Base-by-base conservation (phyloP, 2,797 vertebrate species). In the Chelidonichthys spinosus region DNA sequence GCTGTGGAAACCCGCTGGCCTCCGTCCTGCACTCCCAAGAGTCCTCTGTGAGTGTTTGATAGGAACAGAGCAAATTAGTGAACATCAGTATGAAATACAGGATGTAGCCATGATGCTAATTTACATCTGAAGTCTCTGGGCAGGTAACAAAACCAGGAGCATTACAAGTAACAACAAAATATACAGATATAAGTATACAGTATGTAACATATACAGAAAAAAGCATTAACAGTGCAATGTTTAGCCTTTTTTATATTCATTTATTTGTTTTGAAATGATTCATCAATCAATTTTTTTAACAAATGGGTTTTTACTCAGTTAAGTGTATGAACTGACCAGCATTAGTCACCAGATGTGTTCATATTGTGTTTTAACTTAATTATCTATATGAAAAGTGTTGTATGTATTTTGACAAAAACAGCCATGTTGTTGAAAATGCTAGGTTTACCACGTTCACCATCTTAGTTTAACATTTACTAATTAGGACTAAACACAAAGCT, bases 1-100 rank as follows among this genome's bases (percentile, higher is more conserved):
- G 93, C 55, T 94, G 93, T 81, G 85, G 70, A 71, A 94, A 96
- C 89, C 95, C 95, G 0, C 71, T 96, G 67, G 94, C 94, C 49
- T 79, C 87, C 40, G 52, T 80, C 15, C 86, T 95, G 80, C 82
- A 89, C 71, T 90, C 90, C 42, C 85, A 94, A 66, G 94, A 94
- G 47, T 91, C 88, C 11, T 90, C 66, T 55, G 95, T 96, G 72
- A 94, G 94, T 90, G 18, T 49, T 47, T 47, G 42, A 43, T 14
- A 43, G 17, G 17, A 8, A 49, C 7, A 18, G 25, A 25, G 8
- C 46, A 47, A 15, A 14, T 46, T 17, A 17, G 9, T 47, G 46
- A 47, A 47, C 46, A 14, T 47, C 46, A 47, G 6, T n/a, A 4
- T 25, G 5, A 50, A 10, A 50, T 50, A 50, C 47, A 8, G 18